Base-by-base conservation (phyloP, 2,113 vertebrate genomes). In the Xiphophorus couchianus region DNA sequence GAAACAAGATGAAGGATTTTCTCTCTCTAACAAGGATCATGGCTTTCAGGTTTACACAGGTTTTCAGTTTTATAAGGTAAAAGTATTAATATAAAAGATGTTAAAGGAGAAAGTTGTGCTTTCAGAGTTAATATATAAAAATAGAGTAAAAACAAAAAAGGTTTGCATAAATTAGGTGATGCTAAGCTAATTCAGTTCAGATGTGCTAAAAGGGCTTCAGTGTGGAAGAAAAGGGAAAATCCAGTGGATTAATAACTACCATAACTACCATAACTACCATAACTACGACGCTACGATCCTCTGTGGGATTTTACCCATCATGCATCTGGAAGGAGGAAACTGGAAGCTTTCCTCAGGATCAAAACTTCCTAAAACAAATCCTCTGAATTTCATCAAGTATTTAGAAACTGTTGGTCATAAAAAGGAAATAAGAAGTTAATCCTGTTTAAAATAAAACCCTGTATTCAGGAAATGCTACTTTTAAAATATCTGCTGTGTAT, bases 41-140 rank as follows among this genome's bases (percentile, higher is more conserved):
- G 78, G 66, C 74, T 80, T 69, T 73, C 12, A 44, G 42, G 65
- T 12, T 11, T 6, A 2, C 31, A 31, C 35, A 37, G 78, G 66
- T 62, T 77, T 66, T 73, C 12, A 35, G 33, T 39, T 13, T 15
- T 4, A 2, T 1, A 42, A 70, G 51, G 62, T 70, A 42, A 66
- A 31, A 28, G 27, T 58, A 8, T 2, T 30, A 42, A 71, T 27
- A 44, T 11, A 17, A 1, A 14, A 19, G 4, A 5, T 19, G 8
- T 39, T 25, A 30, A 27, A 37, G 60, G 60, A 29, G 10, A 62
- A 15, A 22, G 14, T 31, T 63, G 29, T 63, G 29, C 62, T 63
- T 66, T 66, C 2, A 66, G 35, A 14, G 25, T 39, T 58, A 58
- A 22, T 58, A 22, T 58, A 25, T 58, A 58, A 58, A 54, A 58